Conservation (phyloP, 2,113 vertebrate species). For the Clarias batrachus region DNA sequence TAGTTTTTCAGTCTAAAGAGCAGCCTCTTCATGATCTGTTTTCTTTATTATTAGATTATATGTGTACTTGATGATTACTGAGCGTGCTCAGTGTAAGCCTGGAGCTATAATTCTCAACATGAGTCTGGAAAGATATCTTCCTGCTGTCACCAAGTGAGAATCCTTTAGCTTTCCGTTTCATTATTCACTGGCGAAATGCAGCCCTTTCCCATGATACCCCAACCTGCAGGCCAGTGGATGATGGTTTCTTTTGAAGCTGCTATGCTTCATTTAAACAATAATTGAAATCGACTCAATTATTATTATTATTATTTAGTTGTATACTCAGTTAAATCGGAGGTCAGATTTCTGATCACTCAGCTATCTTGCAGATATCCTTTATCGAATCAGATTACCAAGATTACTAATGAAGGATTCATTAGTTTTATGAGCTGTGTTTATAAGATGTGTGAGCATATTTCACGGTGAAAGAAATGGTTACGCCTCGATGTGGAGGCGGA, state of each 20-base stretch:
- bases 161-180: not conserved
- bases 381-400: conserved; percentile 26
- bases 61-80: conserved; percentile 20
- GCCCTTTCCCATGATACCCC: not conserved
- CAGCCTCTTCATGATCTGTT: conserved; percentile 53
- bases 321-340: not conserved
- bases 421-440: conserved; percentile 42
- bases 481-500: not conserved
- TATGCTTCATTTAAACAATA: not conserved
- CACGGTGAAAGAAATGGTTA: conserved; percentile 38
- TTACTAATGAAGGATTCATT: conserved; percentile 35
- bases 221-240: not conserved
- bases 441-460: conserved; percentile 25
- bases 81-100: conserved; percentile 12
- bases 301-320: no score
- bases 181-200: not conserved
- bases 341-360: conserved; percentile 23
- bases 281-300: not conserved
- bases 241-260: not conserved
- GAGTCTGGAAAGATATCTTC: not conserved
- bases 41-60: conserved; percentile 48
- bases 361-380: conserved; percentile 13
- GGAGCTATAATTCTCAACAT: not conserved
- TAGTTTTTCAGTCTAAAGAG: conserved; percentile 45
- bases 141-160: not conserved